Percentiles rank a stretch among this genome's conserved stretches.
Evolutionary conservation across 2,888 invertebrate genomes (phyloP).

Genomic region (Uropetala carovei): DNA sequence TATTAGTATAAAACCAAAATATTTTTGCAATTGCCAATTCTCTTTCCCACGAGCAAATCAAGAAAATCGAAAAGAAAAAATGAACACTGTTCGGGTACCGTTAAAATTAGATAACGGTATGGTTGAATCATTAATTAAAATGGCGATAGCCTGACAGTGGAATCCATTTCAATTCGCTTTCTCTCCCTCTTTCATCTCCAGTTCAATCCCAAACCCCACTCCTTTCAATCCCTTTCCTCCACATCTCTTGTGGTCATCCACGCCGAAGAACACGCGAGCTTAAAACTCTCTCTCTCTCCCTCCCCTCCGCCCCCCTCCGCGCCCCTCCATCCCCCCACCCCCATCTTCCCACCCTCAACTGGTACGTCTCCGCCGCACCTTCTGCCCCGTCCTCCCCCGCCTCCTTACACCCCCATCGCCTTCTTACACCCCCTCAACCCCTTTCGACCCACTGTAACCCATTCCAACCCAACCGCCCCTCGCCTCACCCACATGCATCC

Average conservation of each 20-base stretch:
- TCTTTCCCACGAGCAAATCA: no score
- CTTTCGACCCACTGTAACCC: background rate
- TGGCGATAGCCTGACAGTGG: background rate
- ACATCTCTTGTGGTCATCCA: background rate
- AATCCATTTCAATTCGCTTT: no score
- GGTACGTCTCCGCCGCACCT: no score
- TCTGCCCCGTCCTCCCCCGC: background rate
- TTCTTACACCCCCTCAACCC: background rate
- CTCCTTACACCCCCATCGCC: background rate
- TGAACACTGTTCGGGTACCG: no score
- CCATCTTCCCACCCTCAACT: background rate
- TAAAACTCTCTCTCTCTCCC: background rate
- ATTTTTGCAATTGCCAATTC: no score
- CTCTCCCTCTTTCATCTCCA: background rate
- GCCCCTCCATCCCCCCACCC: background rate
- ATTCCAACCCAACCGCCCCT: background rate
- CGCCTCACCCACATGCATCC: background rate
- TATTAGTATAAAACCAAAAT: no score
- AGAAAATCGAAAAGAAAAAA: no score
- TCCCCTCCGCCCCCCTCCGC: background rate
- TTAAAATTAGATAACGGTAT: background rate
- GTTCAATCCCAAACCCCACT: background rate
- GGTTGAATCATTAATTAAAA: background rate
- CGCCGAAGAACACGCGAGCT: constrained; percentile 22
- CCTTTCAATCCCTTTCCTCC: background rate